Evolutionary conservation across 1,140 invertebrate species (phyloP).

Genomic region (Gonatopus flavifemur): DNA sequence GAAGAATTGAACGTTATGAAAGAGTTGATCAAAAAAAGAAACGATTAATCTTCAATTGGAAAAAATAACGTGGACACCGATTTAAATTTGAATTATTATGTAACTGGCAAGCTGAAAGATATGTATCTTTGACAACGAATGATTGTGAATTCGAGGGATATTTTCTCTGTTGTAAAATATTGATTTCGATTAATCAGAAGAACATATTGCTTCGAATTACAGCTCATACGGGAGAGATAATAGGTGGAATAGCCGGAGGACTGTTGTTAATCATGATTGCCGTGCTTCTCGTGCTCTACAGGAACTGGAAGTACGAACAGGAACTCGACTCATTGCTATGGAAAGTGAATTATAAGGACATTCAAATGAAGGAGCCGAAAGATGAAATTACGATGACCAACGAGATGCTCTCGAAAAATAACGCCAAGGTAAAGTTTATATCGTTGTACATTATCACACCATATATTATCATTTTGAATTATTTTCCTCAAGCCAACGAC

Average conservation of each 20-base stretch:
- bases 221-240: constrained; percentile 83
- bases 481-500: constrained; percentile 8
- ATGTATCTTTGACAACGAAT: too few relatives aligned
- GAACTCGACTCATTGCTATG: constrained; percentile 91
- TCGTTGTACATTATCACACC: not conserved
- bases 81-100: too few relatives aligned
- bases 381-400: constrained; percentile 44
- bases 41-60: too few relatives aligned
- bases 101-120: too few relatives aligned
- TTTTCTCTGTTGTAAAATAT: too few relatives aligned
- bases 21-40: too few relatives aligned
- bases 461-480: too few relatives aligned
- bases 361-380: constrained; percentile 63
- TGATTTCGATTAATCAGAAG: too few relatives aligned
- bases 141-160: too few relatives aligned
- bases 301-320: constrained; percentile 94
- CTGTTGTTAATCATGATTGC: constrained; percentile 70
- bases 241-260: constrained; percentile 76
- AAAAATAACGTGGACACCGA: too few relatives aligned
- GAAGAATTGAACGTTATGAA: too few relatives aligned
- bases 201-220: constrained; percentile 30
- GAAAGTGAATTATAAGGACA: constrained; percentile 94
- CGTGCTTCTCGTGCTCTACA: constrained; percentile 71
- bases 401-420: constrained; percentile 29
- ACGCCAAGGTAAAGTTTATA: constrained; percentile 34